Percentiles rank a stretch among this genome's conserved stretches.
These are phyloP conservation scores for Patella caerulea DNA, from an alignment of 2,888 invertebrate genomes.

Conservation along the genomic window DNA sequence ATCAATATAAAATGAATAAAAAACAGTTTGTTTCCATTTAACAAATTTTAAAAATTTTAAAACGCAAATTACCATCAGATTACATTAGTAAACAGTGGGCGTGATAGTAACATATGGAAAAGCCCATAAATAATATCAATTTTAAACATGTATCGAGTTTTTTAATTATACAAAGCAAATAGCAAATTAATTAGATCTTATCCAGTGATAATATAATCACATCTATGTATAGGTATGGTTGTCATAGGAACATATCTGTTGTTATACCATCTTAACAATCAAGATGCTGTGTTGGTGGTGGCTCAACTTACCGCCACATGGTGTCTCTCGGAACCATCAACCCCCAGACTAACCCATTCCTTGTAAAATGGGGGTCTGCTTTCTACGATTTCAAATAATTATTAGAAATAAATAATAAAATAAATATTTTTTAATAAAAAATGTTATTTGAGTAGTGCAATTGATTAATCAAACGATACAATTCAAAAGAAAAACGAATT, in stretches of 20 bases:
- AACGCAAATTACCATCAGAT: too few relatives aligned
- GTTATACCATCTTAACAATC: conserved; percentile 7
- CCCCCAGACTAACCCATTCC: conserved; percentile 1
- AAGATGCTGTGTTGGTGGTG: conserved; percentile 1
- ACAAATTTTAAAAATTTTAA: too few relatives aligned
- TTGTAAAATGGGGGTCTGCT: neutral
- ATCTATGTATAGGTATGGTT: neutral
- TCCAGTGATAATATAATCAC: neutral
- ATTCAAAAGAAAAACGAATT: neutral
- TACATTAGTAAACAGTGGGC: too few relatives aligned
- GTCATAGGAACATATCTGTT: conserved; percentile 8
- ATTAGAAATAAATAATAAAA: neutral
- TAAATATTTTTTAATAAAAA: neutral
- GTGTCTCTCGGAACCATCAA: neutral
- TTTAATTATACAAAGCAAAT: too few relatives aligned
- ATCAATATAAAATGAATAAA: too few relatives aligned
- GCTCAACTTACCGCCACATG: conserved; percentile 1
- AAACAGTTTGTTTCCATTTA: too few relatives aligned
- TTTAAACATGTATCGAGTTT: too few relatives aligned
- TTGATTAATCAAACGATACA: neutral
- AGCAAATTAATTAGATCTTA: neutral
- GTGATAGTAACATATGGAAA: too few relatives aligned
- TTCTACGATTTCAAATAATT: neutral
- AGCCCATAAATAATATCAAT: too few relatives aligned
- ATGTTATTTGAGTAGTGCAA: too few relatives aligned